Conservation (phyloP, 2,113 vertebrate species). For the Tachysurus vachellii region DNA sequence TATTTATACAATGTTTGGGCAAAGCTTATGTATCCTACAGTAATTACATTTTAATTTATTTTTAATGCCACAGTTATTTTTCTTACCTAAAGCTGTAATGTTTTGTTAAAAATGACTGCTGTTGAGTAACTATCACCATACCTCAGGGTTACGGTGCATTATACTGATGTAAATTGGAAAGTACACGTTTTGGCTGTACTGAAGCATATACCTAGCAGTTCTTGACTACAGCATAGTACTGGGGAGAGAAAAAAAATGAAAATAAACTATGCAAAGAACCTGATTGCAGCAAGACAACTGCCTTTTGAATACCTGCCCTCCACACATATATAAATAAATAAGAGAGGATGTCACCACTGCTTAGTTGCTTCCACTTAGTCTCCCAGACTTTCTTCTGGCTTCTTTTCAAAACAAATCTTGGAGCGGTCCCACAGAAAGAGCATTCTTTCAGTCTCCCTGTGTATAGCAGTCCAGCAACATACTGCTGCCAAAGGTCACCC, state of each 20-base stretch:
- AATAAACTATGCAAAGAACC: neutral
- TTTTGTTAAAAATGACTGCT: neutral
- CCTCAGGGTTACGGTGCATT: neutral
- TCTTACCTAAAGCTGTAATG: neutral
- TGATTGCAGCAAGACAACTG: conserved; percentile 19
- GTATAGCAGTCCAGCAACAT: conserved; percentile 16
- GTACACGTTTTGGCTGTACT: neutral
- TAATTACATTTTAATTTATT: neutral
- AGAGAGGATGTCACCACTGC: conserved; percentile 64
- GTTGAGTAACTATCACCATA: neutral
- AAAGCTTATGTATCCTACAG: neutral
- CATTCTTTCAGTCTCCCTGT: conserved; percentile 60
- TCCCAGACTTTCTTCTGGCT: conserved; percentile 71
- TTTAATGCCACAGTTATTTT: neutral
- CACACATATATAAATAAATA: neutral
- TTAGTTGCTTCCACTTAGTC: conserved; percentile 70
- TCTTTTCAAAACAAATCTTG: conserved; percentile 75
- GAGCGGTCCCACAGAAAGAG: conserved; percentile 64
- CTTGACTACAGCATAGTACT: neutral
- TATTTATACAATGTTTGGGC: neutral
- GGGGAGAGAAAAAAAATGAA: neutral
- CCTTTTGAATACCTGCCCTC: neutral
- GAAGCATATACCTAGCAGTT: no score
- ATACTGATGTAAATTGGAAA: conserved; percentile 16
- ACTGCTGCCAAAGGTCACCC: conserved; percentile 41